Evolutionary conservation across 2,797 vertebrate species (phyloP).

Genomic region (Nothura maculosa): DNA sequence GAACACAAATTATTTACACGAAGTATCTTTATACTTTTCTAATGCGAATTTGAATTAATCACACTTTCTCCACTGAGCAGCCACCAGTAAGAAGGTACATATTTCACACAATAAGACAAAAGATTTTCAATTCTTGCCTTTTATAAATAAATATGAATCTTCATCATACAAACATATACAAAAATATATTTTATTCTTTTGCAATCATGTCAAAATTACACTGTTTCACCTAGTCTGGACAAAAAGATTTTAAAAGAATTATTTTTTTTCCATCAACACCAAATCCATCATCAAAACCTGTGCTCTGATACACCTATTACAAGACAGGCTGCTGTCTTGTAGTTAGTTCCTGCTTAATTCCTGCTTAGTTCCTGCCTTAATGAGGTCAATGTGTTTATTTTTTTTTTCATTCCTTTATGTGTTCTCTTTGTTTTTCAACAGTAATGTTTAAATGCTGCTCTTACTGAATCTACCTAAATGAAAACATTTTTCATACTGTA

Average conservation of each 20-base stretch:
- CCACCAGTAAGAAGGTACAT: neutral
- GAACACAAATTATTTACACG: neutral
- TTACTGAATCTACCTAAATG: neutral
- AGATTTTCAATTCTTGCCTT: neutral
- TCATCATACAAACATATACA: neutral
- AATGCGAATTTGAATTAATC: neutral
- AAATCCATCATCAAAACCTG: neutral
- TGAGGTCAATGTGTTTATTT: neutral
- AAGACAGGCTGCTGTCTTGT: neutral
- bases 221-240: neutral
- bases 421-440: neutral
- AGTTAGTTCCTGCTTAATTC: too few species aligned
- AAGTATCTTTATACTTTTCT: neutral
- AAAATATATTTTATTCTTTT: neutral
- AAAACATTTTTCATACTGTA: neutral
- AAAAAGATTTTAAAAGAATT: neutral
- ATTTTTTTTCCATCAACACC: neutral
- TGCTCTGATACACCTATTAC: neutral
- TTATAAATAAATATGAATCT: neutral
- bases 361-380: neutral
- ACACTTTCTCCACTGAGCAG: neutral
- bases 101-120: neutral
- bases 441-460: neutral
- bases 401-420: neutral
- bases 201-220: neutral